Percentiles rank a stretch among this genome's conserved stretches.
Evolutionary conservation across 2,888 invertebrate species (phyloP).

Genomic region (Diloba caeruleocephala): DNA sequence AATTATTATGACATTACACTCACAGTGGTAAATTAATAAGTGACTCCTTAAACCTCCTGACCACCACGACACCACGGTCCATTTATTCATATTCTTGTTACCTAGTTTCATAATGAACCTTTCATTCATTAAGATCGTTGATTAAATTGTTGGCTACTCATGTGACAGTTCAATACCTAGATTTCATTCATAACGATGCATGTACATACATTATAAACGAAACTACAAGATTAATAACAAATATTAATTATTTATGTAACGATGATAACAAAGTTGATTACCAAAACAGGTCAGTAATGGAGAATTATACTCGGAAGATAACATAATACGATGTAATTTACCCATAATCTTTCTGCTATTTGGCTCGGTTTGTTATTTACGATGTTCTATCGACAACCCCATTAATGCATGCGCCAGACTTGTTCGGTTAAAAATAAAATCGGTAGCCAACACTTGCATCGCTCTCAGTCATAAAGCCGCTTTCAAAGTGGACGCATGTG

Average conservation of each 20-base stretch:
- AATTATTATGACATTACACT: too few species aligned
- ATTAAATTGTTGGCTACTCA: conserved; percentile 26
- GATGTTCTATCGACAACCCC: conserved; percentile 48
- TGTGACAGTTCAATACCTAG: conserved; percentile 15
- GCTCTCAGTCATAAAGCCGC: conserved; percentile 54
- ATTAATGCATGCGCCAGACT: conserved; percentile 56
- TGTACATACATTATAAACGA: conserved; percentile 14
- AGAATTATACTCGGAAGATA: conserved; percentile 5
- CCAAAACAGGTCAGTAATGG: conserved; percentile 39
- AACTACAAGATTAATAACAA: conserved; percentile 3
- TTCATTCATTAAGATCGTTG: conserved; percentile 6
- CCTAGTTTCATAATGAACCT: too few species aligned
- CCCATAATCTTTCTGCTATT: conserved; percentile 31
- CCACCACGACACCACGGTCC: too few species aligned
- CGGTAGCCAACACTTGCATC: conserved; percentile 46
- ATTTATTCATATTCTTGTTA: too few species aligned
- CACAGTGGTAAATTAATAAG: too few species aligned
- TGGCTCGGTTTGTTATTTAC: conserved; percentile 52
- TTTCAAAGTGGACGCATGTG: conserved; percentile 67
- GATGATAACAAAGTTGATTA: conserved; percentile 1
- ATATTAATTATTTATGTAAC: conserved; percentile 27
- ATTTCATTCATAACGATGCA: conserved; percentile 34
- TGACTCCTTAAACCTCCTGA: too few species aligned
- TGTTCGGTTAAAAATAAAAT: conserved; percentile 53
- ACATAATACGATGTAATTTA: conserved; percentile 27